Conservation (phyloP, 2,888 invertebrate species). For the Diaperis boleti region DNA sequence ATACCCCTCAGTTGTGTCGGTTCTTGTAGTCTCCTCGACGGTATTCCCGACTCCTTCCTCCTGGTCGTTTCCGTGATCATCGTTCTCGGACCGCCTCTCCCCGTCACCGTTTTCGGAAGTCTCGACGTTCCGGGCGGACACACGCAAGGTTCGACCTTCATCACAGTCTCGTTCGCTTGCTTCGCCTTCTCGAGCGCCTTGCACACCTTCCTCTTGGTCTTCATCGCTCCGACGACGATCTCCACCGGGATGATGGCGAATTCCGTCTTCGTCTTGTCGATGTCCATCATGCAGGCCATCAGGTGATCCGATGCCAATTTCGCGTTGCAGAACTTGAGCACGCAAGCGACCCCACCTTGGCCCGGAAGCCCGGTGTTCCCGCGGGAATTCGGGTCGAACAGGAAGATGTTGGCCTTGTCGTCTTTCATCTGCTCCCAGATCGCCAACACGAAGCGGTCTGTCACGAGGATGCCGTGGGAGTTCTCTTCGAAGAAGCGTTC, state of each 20-base stretch:
- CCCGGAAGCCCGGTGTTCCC: slow-evolving; percentile 65
- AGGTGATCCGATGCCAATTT: slow-evolving; percentile 69
- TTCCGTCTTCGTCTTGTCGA: slow-evolving; percentile 59
- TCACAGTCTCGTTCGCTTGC: background rate
- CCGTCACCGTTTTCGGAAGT: slow-evolving; percentile 49
- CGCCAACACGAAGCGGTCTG: slow-evolving; percentile 65
- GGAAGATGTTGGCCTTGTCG: slow-evolving; percentile 70
- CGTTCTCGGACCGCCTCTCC: background rate
- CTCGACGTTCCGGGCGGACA: slow-evolving; percentile 46
- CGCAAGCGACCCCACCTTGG: slow-evolving; percentile 69
- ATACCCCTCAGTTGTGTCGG: no score
- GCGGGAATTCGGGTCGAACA: slow-evolving; percentile 71
- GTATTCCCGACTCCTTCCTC: no score
- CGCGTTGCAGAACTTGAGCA: slow-evolving; percentile 68
- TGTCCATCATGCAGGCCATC: slow-evolving; percentile 67
- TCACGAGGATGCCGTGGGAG: slow-evolving; percentile 70
- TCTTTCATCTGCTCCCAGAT: slow-evolving; percentile 68
- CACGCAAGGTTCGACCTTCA: slow-evolving; percentile 37
- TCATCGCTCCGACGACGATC: slow-evolving; percentile 55
- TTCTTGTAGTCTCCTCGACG: no score
- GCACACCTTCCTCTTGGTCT: slow-evolving; percentile 44
- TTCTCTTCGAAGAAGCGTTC: slow-evolving; percentile 64
- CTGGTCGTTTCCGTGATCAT: no score
- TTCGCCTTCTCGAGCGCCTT: slow-evolving; percentile 14
- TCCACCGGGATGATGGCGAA: slow-evolving; percentile 64